Conservation (phyloP, 2,888 invertebrate species). For the Formica aserva region DNA sequence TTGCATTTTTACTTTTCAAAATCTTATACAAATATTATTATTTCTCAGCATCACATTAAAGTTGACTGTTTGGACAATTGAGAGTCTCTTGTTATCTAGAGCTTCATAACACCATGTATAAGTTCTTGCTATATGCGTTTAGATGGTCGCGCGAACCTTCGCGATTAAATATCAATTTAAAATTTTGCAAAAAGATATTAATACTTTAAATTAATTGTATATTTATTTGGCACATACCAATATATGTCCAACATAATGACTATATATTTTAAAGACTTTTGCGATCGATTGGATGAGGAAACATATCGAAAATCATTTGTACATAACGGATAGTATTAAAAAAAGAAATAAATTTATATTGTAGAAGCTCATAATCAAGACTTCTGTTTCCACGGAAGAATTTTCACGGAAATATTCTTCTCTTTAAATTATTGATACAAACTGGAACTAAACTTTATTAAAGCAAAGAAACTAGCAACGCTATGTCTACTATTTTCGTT, state of each 20-base stretch:
- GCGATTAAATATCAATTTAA: background rate
- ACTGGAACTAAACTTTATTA: background rate
- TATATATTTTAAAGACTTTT: constrained; percentile 62
- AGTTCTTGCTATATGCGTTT: background rate
- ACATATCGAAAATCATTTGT: constrained; percentile 14
- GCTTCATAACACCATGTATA: background rate
- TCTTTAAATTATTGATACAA: background rate
- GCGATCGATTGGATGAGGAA: background rate
- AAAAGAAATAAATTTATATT: background rate
- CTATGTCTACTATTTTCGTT: constrained; percentile 55
- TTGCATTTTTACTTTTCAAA: constrained; percentile 19
- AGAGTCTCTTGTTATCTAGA: constrained; percentile 38
- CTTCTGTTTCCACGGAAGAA: constrained; percentile 2
- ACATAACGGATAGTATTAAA: constrained; percentile 4
- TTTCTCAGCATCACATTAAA: constrained; percentile 16
- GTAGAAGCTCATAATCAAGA: constrained; percentile 47
- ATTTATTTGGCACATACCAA: constrained; percentile 79
- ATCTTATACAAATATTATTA: constrained; percentile 53
- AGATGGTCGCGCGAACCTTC: background rate
- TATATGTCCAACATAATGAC: constrained; percentile 69
- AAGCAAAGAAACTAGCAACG: background rate
- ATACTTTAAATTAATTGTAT: constrained; percentile 54
- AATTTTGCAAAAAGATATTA: constrained; percentile 22
- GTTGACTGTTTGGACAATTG: constrained; percentile 16
- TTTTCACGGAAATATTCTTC: background rate